Conservation (phyloP, 2,113 vertebrate genomes). For the Solenodon paradoxus region DNA sequence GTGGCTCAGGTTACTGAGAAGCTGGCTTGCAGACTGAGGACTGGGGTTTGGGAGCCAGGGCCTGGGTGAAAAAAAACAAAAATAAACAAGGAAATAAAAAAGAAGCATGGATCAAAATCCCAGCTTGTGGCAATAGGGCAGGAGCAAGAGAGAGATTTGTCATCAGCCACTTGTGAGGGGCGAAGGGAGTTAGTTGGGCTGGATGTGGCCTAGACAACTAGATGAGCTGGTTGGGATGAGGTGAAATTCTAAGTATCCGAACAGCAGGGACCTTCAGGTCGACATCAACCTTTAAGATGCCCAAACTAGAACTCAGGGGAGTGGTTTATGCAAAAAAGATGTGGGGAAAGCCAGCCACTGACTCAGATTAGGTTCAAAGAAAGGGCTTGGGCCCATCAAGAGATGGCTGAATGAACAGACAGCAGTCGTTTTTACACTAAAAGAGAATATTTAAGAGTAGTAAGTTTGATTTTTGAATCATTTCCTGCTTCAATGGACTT, state of each 20-base stretch:
- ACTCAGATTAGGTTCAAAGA: background rate
- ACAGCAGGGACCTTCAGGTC: background rate
- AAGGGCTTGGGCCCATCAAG: slow-evolving; percentile 8
- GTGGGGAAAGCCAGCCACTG: background rate
- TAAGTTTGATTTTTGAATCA: background rate
- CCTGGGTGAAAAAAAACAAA: background rate
- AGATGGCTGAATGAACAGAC: background rate
- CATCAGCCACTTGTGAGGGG: background rate
- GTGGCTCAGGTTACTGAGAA: too few relatives aligned
- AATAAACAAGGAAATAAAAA: too few relatives aligned
- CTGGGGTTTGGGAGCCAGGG: too few relatives aligned
- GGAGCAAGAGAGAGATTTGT: background rate
- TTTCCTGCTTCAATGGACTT: background rate
- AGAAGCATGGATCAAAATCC: background rate
- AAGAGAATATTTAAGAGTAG: background rate
- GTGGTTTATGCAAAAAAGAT: background rate
- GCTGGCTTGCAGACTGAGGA: too few relatives aligned
- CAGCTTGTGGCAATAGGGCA: background rate
- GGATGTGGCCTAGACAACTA: background rate
- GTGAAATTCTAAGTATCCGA: background rate
- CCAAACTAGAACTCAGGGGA: background rate
- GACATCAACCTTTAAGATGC: background rate
- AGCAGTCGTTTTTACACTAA: background rate
- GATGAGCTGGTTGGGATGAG: background rate
- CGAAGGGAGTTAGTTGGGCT: background rate